Evolutionary conservation across 2,888 invertebrate species (phyloP).

Genomic region (Drosophila fungiperda): DNA sequence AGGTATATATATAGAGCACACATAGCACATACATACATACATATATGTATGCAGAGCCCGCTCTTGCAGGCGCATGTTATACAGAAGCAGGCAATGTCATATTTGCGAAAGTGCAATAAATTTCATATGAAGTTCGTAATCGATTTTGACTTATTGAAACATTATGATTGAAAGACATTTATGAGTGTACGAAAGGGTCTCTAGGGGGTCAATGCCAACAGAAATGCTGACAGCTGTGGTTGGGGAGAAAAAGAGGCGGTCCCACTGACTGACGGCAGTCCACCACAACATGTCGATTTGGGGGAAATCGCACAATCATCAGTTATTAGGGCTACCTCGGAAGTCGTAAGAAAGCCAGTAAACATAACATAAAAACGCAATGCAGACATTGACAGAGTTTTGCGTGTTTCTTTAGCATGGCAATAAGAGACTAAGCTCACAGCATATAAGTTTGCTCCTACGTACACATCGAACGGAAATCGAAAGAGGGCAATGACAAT

Average conservation of each 20-base stretch:
- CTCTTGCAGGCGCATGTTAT: conserved; percentile 11
- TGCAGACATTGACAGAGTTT: conserved; percentile 44
- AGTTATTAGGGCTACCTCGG: conserved; percentile 76
- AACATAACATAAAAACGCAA: conserved; percentile 62
- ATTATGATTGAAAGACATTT: conserved; percentile 84
- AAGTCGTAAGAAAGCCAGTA: conserved; percentile 69
- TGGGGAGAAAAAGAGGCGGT: conserved; percentile 11
- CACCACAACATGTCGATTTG: conserved; percentile 52
- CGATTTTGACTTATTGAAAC: conserved; percentile 84
- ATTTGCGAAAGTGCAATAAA: conserved; percentile 83
- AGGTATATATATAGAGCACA: not conserved
- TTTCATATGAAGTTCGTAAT: conserved; percentile 84
- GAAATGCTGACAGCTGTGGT: conserved; percentile 69
- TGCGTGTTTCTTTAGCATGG: conserved; percentile 44
- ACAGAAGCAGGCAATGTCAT: conserved; percentile 68
- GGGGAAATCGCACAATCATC: conserved; percentile 78
- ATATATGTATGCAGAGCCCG: conserved; percentile 11
- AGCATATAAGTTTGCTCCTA: conserved; percentile 65
- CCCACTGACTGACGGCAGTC: conserved; percentile 17
- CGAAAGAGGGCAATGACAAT: conserved; percentile 60
- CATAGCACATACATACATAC: not conserved
- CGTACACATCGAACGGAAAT: conserved; percentile 61
- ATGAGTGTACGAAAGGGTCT: conserved; percentile 79
- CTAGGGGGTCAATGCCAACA: conserved; percentile 80
- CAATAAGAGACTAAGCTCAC: conserved; percentile 64